Percentiles rank a stretch among this genome's conserved stretches.
Conservation (phyloP, 2,888 invertebrate species). For the Microplitis deprimator region DNA sequence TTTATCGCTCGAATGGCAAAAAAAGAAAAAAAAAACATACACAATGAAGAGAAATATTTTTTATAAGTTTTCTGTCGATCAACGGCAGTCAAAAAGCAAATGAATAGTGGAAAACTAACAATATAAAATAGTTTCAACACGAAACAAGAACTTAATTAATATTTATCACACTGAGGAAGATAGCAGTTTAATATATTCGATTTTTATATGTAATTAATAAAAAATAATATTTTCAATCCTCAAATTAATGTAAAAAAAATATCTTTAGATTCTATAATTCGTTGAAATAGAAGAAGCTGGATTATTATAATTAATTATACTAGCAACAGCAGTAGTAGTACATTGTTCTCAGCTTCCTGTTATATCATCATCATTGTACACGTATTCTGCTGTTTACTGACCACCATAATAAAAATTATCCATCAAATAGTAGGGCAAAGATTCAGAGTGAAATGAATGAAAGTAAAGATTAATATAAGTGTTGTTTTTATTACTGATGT, state of each 20-base stretch:
- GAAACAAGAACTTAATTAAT: neutral
- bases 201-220: neutral
- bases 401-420: neutral
- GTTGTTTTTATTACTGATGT: conserved; percentile 33
- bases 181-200: no score
- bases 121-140: neutral
- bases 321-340: neutral
- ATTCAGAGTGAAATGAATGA: neutral
- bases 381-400: neutral
- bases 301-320: neutral
- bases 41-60: neutral
- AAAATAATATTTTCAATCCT: neutral
- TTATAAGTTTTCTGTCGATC: conserved; percentile 16
- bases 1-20: neutral
- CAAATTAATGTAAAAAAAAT: neutral
- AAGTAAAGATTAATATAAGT: neutral
- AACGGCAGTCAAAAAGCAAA: conserved; percentile 15
- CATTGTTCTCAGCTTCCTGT: neutral
- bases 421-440: neutral
- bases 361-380: neutral
- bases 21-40: neutral
- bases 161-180: no score
- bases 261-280: neutral
- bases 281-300: neutral
- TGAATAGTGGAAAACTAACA: neutral